phyloP scores from a whole-genome alignment of 2,797 vertebrate species.

The Hephaestus fuliginosus region DNA sequence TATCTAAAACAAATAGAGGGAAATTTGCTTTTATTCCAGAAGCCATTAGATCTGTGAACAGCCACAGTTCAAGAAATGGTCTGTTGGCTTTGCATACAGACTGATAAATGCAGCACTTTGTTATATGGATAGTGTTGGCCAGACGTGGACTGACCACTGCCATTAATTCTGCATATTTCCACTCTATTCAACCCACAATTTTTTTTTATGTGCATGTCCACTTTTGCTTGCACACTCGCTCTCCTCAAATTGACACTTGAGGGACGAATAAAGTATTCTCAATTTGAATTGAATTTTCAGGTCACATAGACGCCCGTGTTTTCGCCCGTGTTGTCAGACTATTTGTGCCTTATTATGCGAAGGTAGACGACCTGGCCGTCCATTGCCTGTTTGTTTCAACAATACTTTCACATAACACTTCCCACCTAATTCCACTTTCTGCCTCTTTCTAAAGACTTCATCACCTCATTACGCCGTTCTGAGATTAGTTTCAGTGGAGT shows the following conservation, averaged over 20 bases:
- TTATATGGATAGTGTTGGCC: not conserved
- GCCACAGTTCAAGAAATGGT: not conserved
- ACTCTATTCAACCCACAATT: too few species aligned
- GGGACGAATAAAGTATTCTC: not conserved
- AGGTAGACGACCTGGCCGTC: slow-evolving; percentile 23
- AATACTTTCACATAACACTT: slow-evolving; percentile 56
- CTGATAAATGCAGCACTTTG: not conserved
- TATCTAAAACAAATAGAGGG: not conserved
- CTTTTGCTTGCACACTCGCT: not conserved
- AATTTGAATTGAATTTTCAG: not conserved
- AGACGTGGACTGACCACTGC: not conserved
- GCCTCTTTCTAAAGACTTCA: slow-evolving; percentile 52
- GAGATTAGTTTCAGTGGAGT: slow-evolving; percentile 57
- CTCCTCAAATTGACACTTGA: not conserved
- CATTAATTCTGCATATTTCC: not conserved
- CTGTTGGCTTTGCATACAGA: not conserved
- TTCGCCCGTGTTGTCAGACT: not conserved
- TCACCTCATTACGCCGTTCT: slow-evolving; percentile 58
- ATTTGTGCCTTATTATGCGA: slow-evolving; percentile 31
- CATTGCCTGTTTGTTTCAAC: slow-evolving; percentile 23
- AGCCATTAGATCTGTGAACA: not conserved
- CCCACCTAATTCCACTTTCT: slow-evolving; percentile 52
- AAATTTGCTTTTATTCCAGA: not conserved
- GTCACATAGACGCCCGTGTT: not conserved
- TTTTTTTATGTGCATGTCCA: too few species aligned